phyloP scores from a whole-genome alignment of 1,140 invertebrate genomes.

The Pararge aegeria region DNA sequence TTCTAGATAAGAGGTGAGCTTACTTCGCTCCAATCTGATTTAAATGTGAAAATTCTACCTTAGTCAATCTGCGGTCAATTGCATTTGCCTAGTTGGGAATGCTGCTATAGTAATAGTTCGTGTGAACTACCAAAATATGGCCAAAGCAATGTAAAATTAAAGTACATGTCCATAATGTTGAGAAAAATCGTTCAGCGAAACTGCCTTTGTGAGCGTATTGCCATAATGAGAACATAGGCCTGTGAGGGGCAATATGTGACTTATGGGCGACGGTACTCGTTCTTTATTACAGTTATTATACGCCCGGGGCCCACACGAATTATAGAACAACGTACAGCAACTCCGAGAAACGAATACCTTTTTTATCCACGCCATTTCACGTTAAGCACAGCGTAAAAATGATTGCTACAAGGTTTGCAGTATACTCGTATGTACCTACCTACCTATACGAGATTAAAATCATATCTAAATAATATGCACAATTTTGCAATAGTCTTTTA shows the following conservation, averaged over 20 bases:
- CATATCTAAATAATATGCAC: no score
- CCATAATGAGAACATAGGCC: constrained; percentile 40
- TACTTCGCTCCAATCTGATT: no score
- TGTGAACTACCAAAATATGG: no score
- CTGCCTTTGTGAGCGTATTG: constrained; percentile 28
- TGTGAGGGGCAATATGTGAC: constrained; percentile 52
- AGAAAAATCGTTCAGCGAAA: constrained; percentile 4
- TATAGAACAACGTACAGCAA: constrained; percentile 51
- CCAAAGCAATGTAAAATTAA: not conserved
- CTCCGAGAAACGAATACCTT: constrained; percentile 37
- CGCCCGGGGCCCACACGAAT: constrained; percentile 52
- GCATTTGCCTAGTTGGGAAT: no score
- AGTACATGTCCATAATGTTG: not conserved
- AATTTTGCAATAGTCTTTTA: no score
- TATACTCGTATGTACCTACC: not conserved
- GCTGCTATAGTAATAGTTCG: no score
- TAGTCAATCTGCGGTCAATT: no score
- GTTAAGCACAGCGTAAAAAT: constrained; percentile 24
- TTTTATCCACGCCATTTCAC: constrained; percentile 31
- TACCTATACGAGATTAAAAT: no score
- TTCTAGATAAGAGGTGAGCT: no score
- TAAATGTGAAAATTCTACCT: no score
- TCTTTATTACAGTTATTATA: constrained; percentile 71
- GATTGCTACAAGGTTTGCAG: constrained; percentile 3
- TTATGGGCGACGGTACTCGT: constrained; percentile 51